phyloP scores from a whole-genome alignment of 2,113 vertebrate genomes.

The Pachypanchax playfairii region DNA sequence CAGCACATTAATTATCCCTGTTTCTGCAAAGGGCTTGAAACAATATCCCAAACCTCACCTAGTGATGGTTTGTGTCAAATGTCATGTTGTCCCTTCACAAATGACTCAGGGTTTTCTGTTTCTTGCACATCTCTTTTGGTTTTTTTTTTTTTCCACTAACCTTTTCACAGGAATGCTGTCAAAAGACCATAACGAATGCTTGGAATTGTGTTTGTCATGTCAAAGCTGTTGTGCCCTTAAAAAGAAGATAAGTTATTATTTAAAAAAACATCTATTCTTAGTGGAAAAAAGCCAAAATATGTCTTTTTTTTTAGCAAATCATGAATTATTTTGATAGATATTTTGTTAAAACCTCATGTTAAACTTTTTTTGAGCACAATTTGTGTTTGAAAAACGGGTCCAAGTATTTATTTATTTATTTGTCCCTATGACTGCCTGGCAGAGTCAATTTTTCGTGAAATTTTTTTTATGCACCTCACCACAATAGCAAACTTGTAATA shows the following conservation, averaged over 20 bases:
- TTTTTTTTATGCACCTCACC: slow-evolving; percentile 63
- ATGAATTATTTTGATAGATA: no score
- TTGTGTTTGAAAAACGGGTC: slow-evolving; percentile 16
- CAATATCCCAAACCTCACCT: slow-evolving; percentile 1
- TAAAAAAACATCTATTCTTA: no score
- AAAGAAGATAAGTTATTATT: no score
- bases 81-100: not conserved
- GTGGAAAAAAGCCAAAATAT: no score
- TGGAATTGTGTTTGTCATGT: slow-evolving; percentile 1
- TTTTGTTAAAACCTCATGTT: no score
- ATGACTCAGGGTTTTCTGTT: slow-evolving; percentile 9
- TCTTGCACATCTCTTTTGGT: not conserved
- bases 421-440: slow-evolving; percentile 44
- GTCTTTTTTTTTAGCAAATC: no score
- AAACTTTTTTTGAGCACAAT: slow-evolving; percentile 36
- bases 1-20: slow-evolving; percentile 34
- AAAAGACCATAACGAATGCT: not conserved
- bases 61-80: slow-evolving; percentile 1
- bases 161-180: slow-evolving; percentile 3
- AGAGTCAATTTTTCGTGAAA: slow-evolving; percentile 60
- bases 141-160: not conserved
- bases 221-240: slow-evolving; percentile 3
- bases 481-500: slow-evolving; percentile 65
- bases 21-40: slow-evolving; percentile 10
- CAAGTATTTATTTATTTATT: slow-evolving; percentile 39